Conservation (phyloP, 2,797 vertebrate species). For the Setipinna tenuifilis region DNA sequence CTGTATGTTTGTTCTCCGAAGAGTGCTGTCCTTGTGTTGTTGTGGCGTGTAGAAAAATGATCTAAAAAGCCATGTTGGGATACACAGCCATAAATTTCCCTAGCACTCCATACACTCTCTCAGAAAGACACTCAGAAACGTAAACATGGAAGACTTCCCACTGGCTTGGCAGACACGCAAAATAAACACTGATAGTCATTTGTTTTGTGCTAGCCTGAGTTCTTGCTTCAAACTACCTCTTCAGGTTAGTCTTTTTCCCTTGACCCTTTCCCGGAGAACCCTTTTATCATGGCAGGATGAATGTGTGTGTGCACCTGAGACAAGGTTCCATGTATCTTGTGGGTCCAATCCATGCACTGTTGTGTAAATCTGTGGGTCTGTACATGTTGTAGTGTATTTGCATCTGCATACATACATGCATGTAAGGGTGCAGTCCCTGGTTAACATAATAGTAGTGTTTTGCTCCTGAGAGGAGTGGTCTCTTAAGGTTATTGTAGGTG, state of each 20-base stretch:
- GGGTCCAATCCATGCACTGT: too few relatives aligned
- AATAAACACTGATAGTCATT: not conserved
- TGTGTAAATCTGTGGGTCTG: too few relatives aligned
- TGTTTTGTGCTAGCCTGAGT: not conserved
- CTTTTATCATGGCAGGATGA: too few relatives aligned
- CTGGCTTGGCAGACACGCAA: conserved; percentile 4
- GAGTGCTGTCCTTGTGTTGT: not conserved
- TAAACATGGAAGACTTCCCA: not conserved
- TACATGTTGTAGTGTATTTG: too few relatives aligned
- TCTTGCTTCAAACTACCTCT: not conserved
- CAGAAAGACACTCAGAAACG: not conserved
- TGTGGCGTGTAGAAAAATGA: not conserved
- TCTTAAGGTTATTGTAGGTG: not conserved
- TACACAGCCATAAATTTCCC: not conserved
- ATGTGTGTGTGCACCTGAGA: too few relatives aligned
- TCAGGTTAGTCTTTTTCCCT: not conserved
- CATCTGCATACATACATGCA: not conserved
- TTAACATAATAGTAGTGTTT: not conserved
- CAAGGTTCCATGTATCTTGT: too few relatives aligned
- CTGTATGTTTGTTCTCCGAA: not conserved
- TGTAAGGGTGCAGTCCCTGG: not conserved
- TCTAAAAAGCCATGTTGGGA: not conserved
- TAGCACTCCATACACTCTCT: not conserved
- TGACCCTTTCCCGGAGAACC: not conserved
- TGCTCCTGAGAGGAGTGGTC: not conserved